Conservation (phyloP, 1,140 invertebrate species). For the Capitella teleta region DNA sequence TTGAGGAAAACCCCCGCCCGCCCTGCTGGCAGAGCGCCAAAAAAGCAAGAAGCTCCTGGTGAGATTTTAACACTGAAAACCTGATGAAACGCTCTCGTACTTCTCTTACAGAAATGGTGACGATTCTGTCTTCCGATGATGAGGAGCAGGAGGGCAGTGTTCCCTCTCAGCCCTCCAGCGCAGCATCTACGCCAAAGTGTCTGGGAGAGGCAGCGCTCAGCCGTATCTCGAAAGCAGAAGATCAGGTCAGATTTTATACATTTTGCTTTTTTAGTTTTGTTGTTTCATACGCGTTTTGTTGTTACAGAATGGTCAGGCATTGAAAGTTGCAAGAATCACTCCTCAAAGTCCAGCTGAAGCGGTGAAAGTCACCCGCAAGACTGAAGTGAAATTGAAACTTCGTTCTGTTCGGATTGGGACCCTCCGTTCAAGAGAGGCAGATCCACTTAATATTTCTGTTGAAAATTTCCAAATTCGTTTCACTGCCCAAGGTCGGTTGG, state of each 20-base stretch:
- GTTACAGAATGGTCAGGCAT: background rate
- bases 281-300: background rate
- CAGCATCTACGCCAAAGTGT: background rate
- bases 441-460: background rate
- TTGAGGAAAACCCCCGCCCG: too few relatives aligned
- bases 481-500: background rate
- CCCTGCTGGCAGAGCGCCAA: too few relatives aligned
- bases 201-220: background rate
- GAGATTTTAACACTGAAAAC: too few relatives aligned
- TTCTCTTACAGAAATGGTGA: conserved; percentile 52
- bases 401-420: background rate
- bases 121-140: conserved; percentile 54
- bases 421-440: background rate
- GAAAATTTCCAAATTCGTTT: background rate
- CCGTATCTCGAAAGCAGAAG: background rate
- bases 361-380: too few relatives aligned
- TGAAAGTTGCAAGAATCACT: too few relatives aligned
- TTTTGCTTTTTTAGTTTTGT: background rate
- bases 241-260: background rate
- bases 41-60: too few relatives aligned
- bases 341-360: too few relatives aligned
- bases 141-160: conserved; percentile 53
- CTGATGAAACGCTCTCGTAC: too few relatives aligned
- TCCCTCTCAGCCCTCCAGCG: too few relatives aligned
- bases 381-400: background rate